These are phyloP conservation scores for Acleris emargana DNA, from an alignment of 2,888 invertebrate genomes.

Conservation along the genomic window DNA sequence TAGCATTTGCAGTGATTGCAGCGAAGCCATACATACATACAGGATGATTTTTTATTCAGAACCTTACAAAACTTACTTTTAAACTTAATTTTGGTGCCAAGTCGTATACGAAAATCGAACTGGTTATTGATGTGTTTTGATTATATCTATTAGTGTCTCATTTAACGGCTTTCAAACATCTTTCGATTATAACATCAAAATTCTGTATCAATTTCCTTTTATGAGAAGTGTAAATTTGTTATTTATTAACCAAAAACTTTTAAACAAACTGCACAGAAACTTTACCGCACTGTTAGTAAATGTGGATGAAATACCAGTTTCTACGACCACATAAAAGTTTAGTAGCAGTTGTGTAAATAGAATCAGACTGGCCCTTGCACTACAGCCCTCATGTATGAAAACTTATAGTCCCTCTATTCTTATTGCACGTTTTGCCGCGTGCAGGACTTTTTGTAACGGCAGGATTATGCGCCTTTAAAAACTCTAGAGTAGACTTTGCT, in stretches of 20 bases:
- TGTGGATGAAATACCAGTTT: conserved; percentile 28
- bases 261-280: conserved; percentile 27
- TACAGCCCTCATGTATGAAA: conserved; percentile 36
- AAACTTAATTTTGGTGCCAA: too few species aligned
- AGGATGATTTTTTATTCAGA: background rate
- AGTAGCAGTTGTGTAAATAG: conserved; percentile 34
- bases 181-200: too few species aligned
- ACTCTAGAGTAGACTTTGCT: conserved; percentile 56
- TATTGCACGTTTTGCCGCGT: conserved; percentile 68
- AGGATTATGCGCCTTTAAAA: conserved; percentile 63
- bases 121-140: too few species aligned
- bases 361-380: conserved; percentile 34
- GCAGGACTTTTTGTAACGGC: conserved; percentile 65
- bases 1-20: too few species aligned
- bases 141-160: too few species aligned
- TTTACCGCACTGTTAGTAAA: conserved; percentile 9
- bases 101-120: too few species aligned
- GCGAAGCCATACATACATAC: background rate
- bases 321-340: conserved; percentile 32
- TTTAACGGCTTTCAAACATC: too few species aligned
- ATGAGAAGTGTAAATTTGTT: too few species aligned
- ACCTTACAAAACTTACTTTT: too few species aligned
- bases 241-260: background rate
- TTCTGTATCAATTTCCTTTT: background rate
- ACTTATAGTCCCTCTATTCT: conserved; percentile 52